Evolutionary conservation across 2,797 vertebrate genomes (phyloP), one percentile per base, ranked within the genome.

Genomic region (Bryconaethiops microstoma): DNA sequence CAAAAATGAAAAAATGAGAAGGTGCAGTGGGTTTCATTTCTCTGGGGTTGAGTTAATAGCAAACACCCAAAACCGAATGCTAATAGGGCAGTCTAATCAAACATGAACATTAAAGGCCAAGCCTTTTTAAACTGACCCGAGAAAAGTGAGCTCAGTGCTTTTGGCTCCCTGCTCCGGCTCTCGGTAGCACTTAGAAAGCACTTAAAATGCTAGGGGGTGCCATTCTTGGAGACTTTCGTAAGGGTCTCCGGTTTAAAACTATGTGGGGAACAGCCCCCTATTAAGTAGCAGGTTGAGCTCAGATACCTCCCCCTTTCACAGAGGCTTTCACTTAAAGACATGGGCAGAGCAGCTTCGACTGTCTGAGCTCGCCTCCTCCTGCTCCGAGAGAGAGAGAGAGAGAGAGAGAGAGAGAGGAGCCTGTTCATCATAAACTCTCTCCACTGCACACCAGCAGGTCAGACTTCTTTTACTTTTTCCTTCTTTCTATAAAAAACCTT

Each of bases 241-340:
- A 96, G 93, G 92, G 91, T 94, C 91, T 94, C 93, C 93, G 93
- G 93, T 93, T 90, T 90, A 91, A 90, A 93, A 92, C 85, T 86
- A 93, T 95, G 92, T 85, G 91, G 93, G 96, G 97, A 95, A 94
- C 96, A 95, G 95, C 97, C 97, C 96, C 95, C 94, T 96, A 25
- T 98, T 99, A 98, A 99, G 97, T 93, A 96, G 96, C 95, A 93
- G 93, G 91, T 93, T 93, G 94, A 92, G 93, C 92, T 94, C 92
- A 95, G 94, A 93, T 89, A 94, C 96, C 95, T 96, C 95, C 95
- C 96, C 97, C 95, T 98, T 93, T 91, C 91, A 95, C 88, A 90
- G 87, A 95, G 92, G 92, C 90, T 93, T 93, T 90, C 92, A 92
- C 88, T 91, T 92, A 92, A 92, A 94, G 94, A 93, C 94, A 92